Evolutionary conservation across 2,888 invertebrate genomes (phyloP).

Genomic region (Drosophila nr. fundita): DNA sequence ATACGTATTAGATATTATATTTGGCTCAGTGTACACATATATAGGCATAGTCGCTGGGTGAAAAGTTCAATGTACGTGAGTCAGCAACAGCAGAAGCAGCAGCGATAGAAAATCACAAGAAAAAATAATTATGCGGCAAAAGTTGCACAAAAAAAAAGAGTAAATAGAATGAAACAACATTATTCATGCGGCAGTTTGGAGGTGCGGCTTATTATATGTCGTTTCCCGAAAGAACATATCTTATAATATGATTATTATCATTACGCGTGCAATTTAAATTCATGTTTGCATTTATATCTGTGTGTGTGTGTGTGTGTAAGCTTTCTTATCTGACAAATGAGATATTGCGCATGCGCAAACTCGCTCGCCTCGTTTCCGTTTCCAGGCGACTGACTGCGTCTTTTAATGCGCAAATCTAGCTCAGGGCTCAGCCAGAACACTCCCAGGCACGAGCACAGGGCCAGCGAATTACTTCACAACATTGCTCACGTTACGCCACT

Average conservation of each 20-base stretch:
- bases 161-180: constrained; percentile 37
- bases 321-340: constrained; percentile 67
- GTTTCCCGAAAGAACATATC: constrained; percentile 28
- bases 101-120: constrained; percentile 30
- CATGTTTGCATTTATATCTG: not conserved
- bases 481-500: constrained; percentile 54
- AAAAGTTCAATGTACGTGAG: not conserved
- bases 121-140: constrained; percentile 67
- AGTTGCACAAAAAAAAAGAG: constrained; percentile 48
- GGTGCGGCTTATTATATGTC: constrained; percentile 60
- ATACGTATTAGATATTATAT: not conserved
- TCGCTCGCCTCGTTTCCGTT: constrained; percentile 66
- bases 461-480: constrained; percentile 28
- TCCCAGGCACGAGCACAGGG: constrained; percentile 30
- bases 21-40: not conserved
- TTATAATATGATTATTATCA: constrained; percentile 51
- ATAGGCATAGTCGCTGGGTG: not conserved
- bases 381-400: constrained; percentile 48
- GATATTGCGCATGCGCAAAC: constrained; percentile 73
- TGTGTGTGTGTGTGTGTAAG: constrained; percentile 13
- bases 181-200: constrained; percentile 66
- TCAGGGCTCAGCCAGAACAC: constrained; percentile 37
- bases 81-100: not conserved
- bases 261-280: constrained; percentile 31
- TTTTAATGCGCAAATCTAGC: constrained; percentile 50